A percentile compares a stretch with the other conserved stretches of the same genome.
Evolutionary conservation across 2,888 invertebrate genomes (phyloP).

Genomic region (Osedax fenrisi): DNA sequence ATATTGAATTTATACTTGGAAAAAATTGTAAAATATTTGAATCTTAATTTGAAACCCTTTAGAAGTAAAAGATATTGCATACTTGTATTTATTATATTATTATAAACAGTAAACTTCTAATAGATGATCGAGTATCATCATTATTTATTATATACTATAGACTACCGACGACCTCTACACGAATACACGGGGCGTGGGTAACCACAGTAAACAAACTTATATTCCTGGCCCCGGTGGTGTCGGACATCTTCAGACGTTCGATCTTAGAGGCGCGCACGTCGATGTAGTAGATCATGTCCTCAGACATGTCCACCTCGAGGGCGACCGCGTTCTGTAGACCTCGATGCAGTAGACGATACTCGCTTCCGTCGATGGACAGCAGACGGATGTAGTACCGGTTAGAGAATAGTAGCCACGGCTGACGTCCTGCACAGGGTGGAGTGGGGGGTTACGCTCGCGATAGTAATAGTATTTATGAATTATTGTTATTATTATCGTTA

Average conservation of each 20-base stretch:
- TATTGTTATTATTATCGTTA: too few species aligned
- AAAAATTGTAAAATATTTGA: too few species aligned
- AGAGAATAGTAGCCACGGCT: constrained; percentile 53
- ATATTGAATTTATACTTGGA: too few species aligned
- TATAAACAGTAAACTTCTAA: too few species aligned
- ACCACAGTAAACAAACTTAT: neutral
- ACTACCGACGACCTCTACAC: too few species aligned
- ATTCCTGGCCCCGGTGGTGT: neutral
- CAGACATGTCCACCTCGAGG: constrained; percentile 42
- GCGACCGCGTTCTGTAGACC: constrained; percentile 84
- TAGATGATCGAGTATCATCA: too few species aligned
- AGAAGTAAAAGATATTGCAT: too few species aligned
- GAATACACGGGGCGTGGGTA: too few species aligned
- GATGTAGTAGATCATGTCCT: constrained; percentile 42
- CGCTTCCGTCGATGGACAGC: constrained; percentile 74
- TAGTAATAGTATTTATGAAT: too few species aligned
- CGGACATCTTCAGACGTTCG: constrained; percentile 38
- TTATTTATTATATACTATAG: too few species aligned
- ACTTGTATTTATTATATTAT: too few species aligned
- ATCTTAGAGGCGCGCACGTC: constrained; percentile 42
- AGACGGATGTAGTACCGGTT: constrained; percentile 95
- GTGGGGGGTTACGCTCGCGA: neutral
- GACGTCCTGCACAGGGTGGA: constrained; percentile 38
- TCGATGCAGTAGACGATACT: constrained; percentile 72
- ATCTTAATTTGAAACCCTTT: too few species aligned